Evolutionary conservation across 2,888 invertebrate species (phyloP).

Genomic region (Adelognathus sp.): DNA sequence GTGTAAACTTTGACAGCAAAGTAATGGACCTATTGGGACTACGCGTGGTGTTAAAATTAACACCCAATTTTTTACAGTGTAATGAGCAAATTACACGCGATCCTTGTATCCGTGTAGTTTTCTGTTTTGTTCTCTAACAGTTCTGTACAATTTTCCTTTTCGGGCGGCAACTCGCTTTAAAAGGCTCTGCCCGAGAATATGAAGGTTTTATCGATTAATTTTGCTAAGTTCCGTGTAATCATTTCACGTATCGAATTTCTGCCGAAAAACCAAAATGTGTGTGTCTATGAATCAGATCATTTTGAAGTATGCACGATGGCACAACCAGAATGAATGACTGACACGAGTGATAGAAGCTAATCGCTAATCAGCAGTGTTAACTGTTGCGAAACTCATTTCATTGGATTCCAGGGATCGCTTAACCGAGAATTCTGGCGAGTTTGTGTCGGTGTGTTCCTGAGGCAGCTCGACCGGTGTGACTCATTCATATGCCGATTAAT

Average conservation of each 20-base stretch:
- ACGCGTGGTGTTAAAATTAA: too few species aligned
- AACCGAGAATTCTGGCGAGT: background rate
- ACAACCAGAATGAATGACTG: background rate
- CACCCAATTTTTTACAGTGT: too few species aligned
- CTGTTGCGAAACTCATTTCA: background rate
- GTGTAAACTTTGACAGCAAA: too few species aligned
- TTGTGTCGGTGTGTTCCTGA: background rate
- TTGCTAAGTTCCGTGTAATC: background rate
- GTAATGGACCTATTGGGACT: too few species aligned
- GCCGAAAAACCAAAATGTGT: background rate
- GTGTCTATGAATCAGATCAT: too few species aligned
- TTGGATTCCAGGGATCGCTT: slow-evolving; percentile 27
- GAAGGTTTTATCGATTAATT: too few species aligned
- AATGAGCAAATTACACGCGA: too few species aligned
- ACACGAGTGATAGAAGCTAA: background rate
- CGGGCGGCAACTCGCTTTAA: too few species aligned
- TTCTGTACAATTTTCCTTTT: too few species aligned
- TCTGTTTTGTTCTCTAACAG: too few species aligned
- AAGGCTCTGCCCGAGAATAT: too few species aligned
- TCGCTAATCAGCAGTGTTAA: background rate
- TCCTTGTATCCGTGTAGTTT: too few species aligned
- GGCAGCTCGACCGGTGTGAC: slow-evolving; percentile 39
- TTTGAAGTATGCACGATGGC: background rate
- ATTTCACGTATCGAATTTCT: background rate
- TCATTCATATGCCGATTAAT: slow-evolving; percentile 53